phyloP scores from a whole-genome alignment of 2,888 invertebrate genomes.

The Drosophila fungiperda region DNA sequence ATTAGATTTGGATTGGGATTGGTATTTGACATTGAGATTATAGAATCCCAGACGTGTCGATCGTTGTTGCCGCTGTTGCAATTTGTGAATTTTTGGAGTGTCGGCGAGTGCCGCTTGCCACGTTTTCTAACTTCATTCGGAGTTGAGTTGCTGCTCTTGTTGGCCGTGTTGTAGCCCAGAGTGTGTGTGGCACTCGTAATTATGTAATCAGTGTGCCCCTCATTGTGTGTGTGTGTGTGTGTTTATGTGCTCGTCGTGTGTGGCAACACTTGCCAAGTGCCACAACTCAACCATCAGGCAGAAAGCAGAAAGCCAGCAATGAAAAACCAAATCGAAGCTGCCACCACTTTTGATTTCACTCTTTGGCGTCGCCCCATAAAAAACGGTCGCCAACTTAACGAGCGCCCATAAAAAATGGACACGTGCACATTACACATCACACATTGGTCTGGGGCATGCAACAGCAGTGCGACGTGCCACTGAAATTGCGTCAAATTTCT shows the following conservation, averaged over 20 bases:
- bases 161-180: constrained; percentile 21
- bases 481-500: constrained; percentile 76
- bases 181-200: constrained; percentile 70
- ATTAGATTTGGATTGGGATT: constrained; percentile 6
- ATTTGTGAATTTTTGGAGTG: constrained; percentile 52
- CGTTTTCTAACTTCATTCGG: constrained; percentile 72
- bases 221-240: constrained; percentile 53
- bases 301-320: not conserved
- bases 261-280: constrained; percentile 54
- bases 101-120: constrained; percentile 61
- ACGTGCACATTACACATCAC: constrained; percentile 8
- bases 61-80: constrained; percentile 40
- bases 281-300: not conserved
- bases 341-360: constrained; percentile 55
- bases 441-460: too few relatives aligned
- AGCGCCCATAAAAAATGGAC: constrained; percentile 48
- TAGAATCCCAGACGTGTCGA: constrained; percentile 30
- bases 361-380: constrained; percentile 27
- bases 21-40: not conserved
- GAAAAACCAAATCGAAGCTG: constrained; percentile 31
- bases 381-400: constrained; percentile 43
- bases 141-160: constrained; percentile 22
- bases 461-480: constrained; percentile 40
- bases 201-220: constrained; percentile 76
- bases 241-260: constrained; percentile 19